Evolutionary conservation across 2,888 invertebrate species (phyloP).

Genomic region (Adela reaumurella): DNA sequence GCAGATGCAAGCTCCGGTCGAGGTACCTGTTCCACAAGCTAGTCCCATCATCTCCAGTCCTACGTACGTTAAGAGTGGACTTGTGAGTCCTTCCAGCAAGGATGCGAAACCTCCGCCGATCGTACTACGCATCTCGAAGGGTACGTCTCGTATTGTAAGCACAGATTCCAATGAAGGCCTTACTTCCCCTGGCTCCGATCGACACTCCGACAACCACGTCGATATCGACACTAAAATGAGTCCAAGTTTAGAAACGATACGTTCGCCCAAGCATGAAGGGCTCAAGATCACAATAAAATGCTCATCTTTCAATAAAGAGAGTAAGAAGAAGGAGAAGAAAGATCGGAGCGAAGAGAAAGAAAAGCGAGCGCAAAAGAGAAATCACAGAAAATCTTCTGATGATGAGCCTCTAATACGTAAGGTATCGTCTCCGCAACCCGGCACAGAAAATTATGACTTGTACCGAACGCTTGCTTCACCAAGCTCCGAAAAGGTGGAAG

Average conservation of each 20-base stretch:
- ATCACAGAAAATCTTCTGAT: constrained; percentile 34
- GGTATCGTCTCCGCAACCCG: constrained; percentile 47
- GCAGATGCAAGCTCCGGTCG: constrained; percentile 35
- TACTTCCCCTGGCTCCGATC: constrained; percentile 51
- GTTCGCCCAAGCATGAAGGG: constrained; percentile 50
- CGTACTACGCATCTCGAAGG: constrained; percentile 82
- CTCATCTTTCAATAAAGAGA: constrained; percentile 33
- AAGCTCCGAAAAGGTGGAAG: constrained; percentile 17
- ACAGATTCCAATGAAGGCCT: constrained; percentile 63
- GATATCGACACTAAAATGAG: constrained; percentile 40
- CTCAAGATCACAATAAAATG: constrained; percentile 52
- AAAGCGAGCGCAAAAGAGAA: constrained; percentile 35
- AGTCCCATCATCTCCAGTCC: constrained; percentile 41
- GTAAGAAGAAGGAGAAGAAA: constrained; percentile 40
- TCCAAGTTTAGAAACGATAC: constrained; percentile 40
- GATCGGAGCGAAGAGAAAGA: constrained; percentile 52
- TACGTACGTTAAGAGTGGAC: constrained; percentile 31
- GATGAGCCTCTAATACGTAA: constrained; percentile 32
- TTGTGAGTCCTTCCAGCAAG: constrained; percentile 45
- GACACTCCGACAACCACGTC: constrained; percentile 46
- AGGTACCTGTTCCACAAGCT: constrained; percentile 41
- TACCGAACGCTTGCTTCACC: constrained; percentile 54
- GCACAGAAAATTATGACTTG: constrained; percentile 46
- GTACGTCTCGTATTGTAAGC: constrained; percentile 62
- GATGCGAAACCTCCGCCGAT: constrained; percentile 71